A percentile compares a stretch with the other conserved stretches of the same genome.
Conservation (phyloP, 2,888 invertebrate species). For the Eupelmus urozonus region DNA sequence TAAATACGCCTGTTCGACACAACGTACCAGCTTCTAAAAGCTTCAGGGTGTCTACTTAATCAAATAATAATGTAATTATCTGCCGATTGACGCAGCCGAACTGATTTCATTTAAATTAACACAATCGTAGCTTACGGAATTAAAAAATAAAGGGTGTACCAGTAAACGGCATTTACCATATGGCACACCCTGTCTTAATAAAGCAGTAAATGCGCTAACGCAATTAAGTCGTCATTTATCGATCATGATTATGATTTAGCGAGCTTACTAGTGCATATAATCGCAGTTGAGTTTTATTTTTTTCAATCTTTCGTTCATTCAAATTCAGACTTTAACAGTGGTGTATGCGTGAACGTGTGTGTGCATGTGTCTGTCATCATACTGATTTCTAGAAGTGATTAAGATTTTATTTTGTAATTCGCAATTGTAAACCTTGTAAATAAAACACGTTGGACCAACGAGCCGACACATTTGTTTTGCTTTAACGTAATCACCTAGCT, state of each 20-base stretch:
- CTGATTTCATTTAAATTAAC: slow-evolving; percentile 5
- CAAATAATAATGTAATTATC: slow-evolving; percentile 47
- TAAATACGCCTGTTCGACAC: slow-evolving; percentile 50
- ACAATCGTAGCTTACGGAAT: slow-evolving; percentile 28
- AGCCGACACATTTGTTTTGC: slow-evolving; percentile 69
- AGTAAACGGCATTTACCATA: not conserved
- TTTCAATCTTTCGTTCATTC: slow-evolving; percentile 16
- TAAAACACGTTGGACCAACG: slow-evolving; percentile 67
- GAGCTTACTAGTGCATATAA: slow-evolving; percentile 32
- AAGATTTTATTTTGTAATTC: slow-evolving; percentile 58
- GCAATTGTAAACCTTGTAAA: slow-evolving; percentile 64
- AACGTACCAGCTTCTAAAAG: slow-evolving; percentile 57
- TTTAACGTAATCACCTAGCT: slow-evolving; percentile 78
- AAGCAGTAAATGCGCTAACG: slow-evolving; percentile 28
- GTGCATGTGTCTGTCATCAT: slow-evolving; percentile 52
- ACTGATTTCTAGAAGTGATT: slow-evolving; percentile 55
- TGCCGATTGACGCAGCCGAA: slow-evolving; percentile 31
- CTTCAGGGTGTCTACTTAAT: slow-evolving; percentile 55
- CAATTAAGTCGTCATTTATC: slow-evolving; percentile 47
- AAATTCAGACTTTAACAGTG: slow-evolving; percentile 35
- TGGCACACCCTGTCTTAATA: slow-evolving; percentile 5
- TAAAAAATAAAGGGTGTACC: slow-evolving; percentile 16
- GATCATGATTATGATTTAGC: slow-evolving; percentile 18
- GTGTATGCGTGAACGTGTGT: slow-evolving; percentile 45
- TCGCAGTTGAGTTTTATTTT: slow-evolving; percentile 38